A percentile compares a stretch with the other conserved stretches of the same genome.
phyloP scores from a whole-genome alignment of 2,797 vertebrate genomes.

The Spheniscus humboldti region DNA sequence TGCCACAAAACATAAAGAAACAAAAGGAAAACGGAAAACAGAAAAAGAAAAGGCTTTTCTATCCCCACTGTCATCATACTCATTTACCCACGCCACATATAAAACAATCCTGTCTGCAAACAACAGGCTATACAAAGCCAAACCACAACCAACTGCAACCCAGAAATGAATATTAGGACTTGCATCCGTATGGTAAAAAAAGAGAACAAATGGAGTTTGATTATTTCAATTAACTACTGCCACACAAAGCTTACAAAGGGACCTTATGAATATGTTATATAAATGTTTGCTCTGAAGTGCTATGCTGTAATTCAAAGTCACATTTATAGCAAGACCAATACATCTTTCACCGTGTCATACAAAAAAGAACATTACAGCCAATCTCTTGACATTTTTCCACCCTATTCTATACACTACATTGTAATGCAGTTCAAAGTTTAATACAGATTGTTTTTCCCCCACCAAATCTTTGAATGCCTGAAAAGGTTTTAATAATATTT shows the following conservation, averaged over 20 bases:
- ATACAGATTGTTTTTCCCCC: constrained; percentile 7
- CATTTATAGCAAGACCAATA: constrained; percentile 15
- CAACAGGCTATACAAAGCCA: constrained; percentile 29
- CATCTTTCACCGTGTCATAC: not conserved
- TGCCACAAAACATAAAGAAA: not conserved
- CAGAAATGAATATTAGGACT: not conserved
- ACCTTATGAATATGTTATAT: not conserved
- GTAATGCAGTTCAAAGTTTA: not conserved
- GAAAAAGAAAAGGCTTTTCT: constrained; percentile 2
- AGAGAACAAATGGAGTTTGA: constrained; percentile 32
- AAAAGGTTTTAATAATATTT: constrained; percentile 55
- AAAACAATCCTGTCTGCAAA: constrained; percentile 21
- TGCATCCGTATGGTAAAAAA: not conserved
- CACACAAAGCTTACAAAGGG: not conserved
- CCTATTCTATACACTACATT: not conserved
- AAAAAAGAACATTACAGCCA: not conserved
- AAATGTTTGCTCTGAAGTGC: constrained; percentile 34
- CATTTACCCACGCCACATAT: not conserved
- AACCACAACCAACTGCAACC: constrained; percentile 28
- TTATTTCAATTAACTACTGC: constrained; percentile 37
- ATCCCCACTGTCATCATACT: not conserved
- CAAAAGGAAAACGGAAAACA: not conserved
- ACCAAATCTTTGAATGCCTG: constrained; percentile 9
- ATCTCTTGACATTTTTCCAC: not conserved
- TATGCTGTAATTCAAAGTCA: not conserved